Conservation (phyloP, 2,888 invertebrate genomes). For the Willowsia nigromaculata region DNA sequence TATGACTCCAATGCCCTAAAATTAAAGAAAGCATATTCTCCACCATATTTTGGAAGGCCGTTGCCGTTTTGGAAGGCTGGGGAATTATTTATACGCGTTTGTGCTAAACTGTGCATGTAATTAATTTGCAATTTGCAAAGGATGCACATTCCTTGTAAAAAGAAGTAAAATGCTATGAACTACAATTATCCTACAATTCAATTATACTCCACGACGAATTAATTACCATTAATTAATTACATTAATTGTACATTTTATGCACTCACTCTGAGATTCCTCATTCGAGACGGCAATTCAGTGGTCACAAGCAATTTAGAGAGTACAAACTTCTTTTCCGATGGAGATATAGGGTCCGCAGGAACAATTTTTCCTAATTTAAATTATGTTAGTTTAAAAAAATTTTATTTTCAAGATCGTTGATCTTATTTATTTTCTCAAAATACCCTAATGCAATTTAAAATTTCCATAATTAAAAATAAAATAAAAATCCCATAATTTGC, state of each 20-base stretch:
- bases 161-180: too few species aligned
- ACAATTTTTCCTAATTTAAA: too few species aligned
- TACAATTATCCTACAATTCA: slow-evolving; percentile 97
- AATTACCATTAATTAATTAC: too few species aligned
- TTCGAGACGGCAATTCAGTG: slow-evolving; percentile 93
- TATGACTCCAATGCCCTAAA: too few species aligned
- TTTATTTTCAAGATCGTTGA: too few species aligned
- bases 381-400: too few species aligned
- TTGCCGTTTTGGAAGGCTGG: too few species aligned
- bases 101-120: slow-evolving; percentile 96
- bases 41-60: too few species aligned
- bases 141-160: slow-evolving; percentile 97
- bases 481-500: slow-evolving; percentile 95
- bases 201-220: slow-evolving; percentile 96
- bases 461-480: too few species aligned
- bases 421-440: too few species aligned
- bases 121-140: slow-evolving; percentile 94
- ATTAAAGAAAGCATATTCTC: too few species aligned
- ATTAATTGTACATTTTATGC: too few species aligned
- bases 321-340: slow-evolving; percentile 91
- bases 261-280: slow-evolving; percentile 89
- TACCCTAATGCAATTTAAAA: slow-evolving; percentile 92
- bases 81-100: slow-evolving; percentile 91
- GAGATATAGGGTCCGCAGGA: slow-evolving; percentile 94
- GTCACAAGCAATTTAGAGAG: slow-evolving; percentile 92